These are phyloP conservation scores for Thamnaconus septentrionalis DNA, from an alignment of 2,113 vertebrate genomes.

Conservation along the genomic window DNA sequence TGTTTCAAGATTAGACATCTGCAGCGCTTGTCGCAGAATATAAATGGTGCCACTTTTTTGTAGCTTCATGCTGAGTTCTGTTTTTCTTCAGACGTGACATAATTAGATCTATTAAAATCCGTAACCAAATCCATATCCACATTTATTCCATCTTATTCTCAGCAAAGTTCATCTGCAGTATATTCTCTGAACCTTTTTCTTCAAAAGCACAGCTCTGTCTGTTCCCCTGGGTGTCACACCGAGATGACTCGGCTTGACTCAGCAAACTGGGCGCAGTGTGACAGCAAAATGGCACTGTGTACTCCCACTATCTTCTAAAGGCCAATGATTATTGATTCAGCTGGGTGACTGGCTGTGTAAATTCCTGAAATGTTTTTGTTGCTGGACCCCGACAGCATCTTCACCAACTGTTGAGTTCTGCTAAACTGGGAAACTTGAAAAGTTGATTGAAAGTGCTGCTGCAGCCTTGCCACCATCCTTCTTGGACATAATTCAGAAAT, in stretches of 20 bases:
- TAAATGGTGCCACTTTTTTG: no score
- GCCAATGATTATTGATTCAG: conserved; percentile 48
- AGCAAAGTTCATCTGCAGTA: no score
- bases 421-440: neutral
- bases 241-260: conserved; percentile 24
- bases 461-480: neutral
- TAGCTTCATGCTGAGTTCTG: no score
- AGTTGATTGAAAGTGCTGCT: neutral
- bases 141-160: neutral
- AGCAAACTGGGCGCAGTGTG: conserved; percentile 18
- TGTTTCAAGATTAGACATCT: no score
- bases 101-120: no score
- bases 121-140: neutral
- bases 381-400: conserved; percentile 13
- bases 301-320: conserved; percentile 24
- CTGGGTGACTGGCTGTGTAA: conserved; percentile 40
- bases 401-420: neutral
- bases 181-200: neutral
- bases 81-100: no score
- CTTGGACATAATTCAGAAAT: neutral
- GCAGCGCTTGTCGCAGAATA: no score
- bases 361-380: conserved; percentile 52
- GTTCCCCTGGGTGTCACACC: conserved; percentile 21
- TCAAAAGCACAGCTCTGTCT: neutral
- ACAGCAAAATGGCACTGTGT: conserved; percentile 14